Base-by-base conservation (phyloP, 2,797 vertebrate genomes). In the Gobio occitaniae region DNA sequence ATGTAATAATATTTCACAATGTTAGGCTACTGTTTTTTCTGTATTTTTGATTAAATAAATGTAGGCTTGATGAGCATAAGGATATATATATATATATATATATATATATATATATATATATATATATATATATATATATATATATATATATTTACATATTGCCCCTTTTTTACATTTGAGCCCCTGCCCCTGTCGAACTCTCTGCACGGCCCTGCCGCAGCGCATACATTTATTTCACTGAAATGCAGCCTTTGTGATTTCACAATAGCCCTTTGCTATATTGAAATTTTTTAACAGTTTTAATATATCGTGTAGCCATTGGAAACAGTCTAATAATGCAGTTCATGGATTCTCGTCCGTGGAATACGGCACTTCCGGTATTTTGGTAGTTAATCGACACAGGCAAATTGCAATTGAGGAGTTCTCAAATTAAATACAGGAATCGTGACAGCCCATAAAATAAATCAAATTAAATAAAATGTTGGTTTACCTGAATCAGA, bases 401-500 rank as follows among this genome's bases (percentile, higher is more conserved):
- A n/a, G n/a, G n/a, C n/a, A n/a, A n/a, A n/a, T n/a, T n/a, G n/a
- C n/a, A n/a, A n/a, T n/a, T n/a, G n/a, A n/a, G n/a, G n/a, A n/a
- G n/a, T n/a, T n/a, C 61, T 32, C 25, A 16, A 65, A 32, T 65
- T 32, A 6, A 65, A 65, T n/a, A 6, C 6, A 65, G 25, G 25
- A 32, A 32, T 65, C 2, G 6, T 7, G 25, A 65, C 25, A 63
- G 13, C 25, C 25, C 61, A 16, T n/a, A 16, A 41, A 44, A 36
- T 21, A 36, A 52, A 78, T 17, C 6, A 44, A 78, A 21, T 61
- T 1, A 36, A 75, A 21, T 4, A 17, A 17, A 21, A 3, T 8
- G 1, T 17, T 25, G 41, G 17, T 78, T 78, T 16, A 78, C 77
- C 77, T 65, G 93, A 83, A 84, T 95, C 96, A 93, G 94, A 92